Conservation (phyloP, 1,140 invertebrate genomes). For the Gerris buenoi region DNA sequence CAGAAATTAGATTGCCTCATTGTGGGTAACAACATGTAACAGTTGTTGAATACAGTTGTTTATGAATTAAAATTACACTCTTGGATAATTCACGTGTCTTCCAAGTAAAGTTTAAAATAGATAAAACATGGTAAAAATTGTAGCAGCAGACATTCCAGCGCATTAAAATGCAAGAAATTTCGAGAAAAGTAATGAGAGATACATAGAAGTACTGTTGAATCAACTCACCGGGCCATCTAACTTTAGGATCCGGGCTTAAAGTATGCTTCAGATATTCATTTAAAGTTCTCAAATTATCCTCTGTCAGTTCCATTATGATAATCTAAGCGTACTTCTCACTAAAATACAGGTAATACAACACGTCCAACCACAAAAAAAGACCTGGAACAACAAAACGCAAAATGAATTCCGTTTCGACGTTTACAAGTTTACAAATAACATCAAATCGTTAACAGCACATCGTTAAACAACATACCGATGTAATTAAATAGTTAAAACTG, state of each 20-base stretch:
- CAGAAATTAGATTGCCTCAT: too few relatives aligned
- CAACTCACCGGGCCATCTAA: slow-evolving; percentile 69
- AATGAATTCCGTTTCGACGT: background rate
- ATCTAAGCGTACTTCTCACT: background rate
- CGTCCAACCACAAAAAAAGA: background rate
- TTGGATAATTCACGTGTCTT: background rate
- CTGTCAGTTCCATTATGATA: slow-evolving; percentile 58
- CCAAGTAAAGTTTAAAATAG: background rate
- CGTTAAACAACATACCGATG: background rate
- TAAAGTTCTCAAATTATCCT: slow-evolving; percentile 62
- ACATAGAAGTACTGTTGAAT: too few relatives aligned
- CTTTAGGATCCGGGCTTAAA: slow-evolving; percentile 62
- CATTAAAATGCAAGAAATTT: background rate
- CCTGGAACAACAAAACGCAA: background rate
- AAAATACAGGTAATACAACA: background rate
- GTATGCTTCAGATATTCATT: slow-evolving; percentile 75
- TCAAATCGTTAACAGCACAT: background rate
- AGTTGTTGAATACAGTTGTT: too few relatives aligned
- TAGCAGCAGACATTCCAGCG: background rate
- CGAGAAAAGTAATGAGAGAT: too few relatives aligned
- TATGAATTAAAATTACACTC: too few relatives aligned
- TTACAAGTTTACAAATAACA: background rate
- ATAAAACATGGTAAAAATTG: too few relatives aligned
- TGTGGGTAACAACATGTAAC: too few relatives aligned
- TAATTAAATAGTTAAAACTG: background rate